phyloP scores from a whole-genome alignment of 1,140 invertebrate species.

The Diorhabda elongata region DNA sequence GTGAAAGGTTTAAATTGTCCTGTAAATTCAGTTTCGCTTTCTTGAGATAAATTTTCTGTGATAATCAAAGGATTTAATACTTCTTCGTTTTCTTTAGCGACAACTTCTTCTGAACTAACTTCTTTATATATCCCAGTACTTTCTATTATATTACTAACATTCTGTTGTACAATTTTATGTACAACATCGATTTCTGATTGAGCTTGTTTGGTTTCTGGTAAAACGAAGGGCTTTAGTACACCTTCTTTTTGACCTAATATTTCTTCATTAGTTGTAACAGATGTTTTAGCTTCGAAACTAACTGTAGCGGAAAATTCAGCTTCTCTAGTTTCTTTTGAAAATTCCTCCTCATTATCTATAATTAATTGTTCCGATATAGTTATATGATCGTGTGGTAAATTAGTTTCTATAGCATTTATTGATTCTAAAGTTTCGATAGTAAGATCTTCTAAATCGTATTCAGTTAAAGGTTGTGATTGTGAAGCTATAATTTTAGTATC shows the following conservation, averaged over 20 bases:
- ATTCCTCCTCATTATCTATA: slow-evolving; percentile 23
- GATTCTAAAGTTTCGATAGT: slow-evolving; percentile 24
- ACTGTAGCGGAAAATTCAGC: slow-evolving; percentile 21
- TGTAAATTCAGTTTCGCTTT: slow-evolving; percentile 43
- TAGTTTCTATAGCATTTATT: slow-evolving; percentile 22
- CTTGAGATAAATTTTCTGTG: slow-evolving; percentile 40
- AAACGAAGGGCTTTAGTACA: slow-evolving; percentile 26
- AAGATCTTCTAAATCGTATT: slow-evolving; percentile 28
- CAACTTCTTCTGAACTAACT: slow-evolving; percentile 14
- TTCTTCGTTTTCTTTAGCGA: slow-evolving; percentile 34
- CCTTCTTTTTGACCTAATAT: slow-evolving; percentile 29
- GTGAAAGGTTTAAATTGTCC: slow-evolving; percentile 43
- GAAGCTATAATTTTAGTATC: slow-evolving; percentile 28
- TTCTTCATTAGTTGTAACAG: slow-evolving; percentile 28
- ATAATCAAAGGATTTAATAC: slow-evolving; percentile 34
- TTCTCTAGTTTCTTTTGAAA: slow-evolving; percentile 21
- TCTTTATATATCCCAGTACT: slow-evolving; percentile 23
- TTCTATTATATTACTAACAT: slow-evolving; percentile 24
- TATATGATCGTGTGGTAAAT: slow-evolving; percentile 28
- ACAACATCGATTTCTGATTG: slow-evolving; percentile 34
- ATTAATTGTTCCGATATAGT: slow-evolving; percentile 27
- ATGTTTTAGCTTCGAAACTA: slow-evolving; percentile 25
- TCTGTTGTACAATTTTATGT: slow-evolving; percentile 36
- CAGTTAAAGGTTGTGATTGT: slow-evolving; percentile 23
- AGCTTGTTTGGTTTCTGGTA: slow-evolving; percentile 36